Evolutionary conservation across 2,888 invertebrate species (phyloP).

Genomic region (Ceriagrion tenellum): DNA sequence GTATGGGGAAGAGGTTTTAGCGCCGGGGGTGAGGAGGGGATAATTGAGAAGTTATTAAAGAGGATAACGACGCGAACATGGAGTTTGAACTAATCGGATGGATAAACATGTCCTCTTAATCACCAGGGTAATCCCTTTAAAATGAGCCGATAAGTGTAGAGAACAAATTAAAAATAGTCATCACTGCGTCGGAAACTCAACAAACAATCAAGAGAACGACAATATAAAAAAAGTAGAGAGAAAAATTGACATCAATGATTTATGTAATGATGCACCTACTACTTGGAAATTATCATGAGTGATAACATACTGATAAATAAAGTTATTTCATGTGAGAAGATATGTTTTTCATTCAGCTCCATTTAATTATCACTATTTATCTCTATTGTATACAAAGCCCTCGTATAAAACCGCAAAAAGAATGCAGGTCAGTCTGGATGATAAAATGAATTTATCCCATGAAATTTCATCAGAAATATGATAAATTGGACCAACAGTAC

Average conservation of each 20-base stretch:
- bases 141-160: background rate
- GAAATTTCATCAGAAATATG: too few relatives aligned
- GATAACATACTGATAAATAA: too few relatives aligned
- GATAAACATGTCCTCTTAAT: slow-evolving; percentile 9
- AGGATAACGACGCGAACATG: background rate
- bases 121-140: background rate
- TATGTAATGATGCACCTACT: too few relatives aligned
- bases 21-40: background rate
- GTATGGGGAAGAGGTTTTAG: background rate
- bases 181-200: background rate
- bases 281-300: too few relatives aligned
- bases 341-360: too few relatives aligned
- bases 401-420: too few relatives aligned
- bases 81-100: background rate
- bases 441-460: too few relatives aligned
- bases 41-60: background rate
- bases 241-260: background rate
- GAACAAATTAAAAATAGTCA: background rate
- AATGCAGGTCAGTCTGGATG: too few relatives aligned
- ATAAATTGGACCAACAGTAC: too few relatives aligned
- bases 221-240: background rate
- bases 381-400: too few relatives aligned
- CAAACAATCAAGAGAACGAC: background rate
- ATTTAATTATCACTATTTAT: too few relatives aligned
- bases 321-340: too few relatives aligned